Percentiles rank a stretch among this genome's conserved stretches.
These are phyloP conservation scores for Sycobia sp. DNA, from an alignment of 1,140 invertebrate genomes.

Conservation along the genomic window DNA sequence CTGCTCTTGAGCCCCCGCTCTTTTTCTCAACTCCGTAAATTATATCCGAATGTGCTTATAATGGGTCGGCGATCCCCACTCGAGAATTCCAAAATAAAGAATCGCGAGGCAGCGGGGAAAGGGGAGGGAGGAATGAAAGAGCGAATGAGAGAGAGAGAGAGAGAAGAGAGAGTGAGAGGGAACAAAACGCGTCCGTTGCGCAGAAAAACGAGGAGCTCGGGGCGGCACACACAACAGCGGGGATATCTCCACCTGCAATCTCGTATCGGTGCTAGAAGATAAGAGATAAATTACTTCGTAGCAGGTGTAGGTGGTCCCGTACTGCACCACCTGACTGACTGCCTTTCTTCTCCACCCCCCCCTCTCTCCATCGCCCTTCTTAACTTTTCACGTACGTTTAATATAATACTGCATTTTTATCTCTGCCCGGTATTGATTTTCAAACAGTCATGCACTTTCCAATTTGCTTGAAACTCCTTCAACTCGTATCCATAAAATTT, in stretches of 20 bases:
- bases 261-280: constrained; percentile 41
- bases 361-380: background rate
- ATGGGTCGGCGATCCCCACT: no score
- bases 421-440: no score
- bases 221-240: background rate
- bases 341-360: constrained; percentile 12
- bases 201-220: constrained; percentile 4
- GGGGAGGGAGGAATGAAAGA: no score
- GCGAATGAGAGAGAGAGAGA: background rate
- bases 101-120: background rate
- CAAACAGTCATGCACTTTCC: no score
- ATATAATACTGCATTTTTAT: no score
- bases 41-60: no score
- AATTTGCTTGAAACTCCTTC: no score
- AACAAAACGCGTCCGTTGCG: constrained; percentile 9
- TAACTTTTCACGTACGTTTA: background rate
- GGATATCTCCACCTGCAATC: constrained; percentile 51
- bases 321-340: constrained; percentile 20
- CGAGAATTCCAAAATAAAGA: constrained; percentile 19
- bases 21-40: no score
- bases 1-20: no score
- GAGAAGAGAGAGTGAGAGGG: background rate
- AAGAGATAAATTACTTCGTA: constrained; percentile 49
- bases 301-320: constrained; percentile 60
- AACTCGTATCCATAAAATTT: no score